These are phyloP conservation scores for Poecilia latipinna DNA, from an alignment of 2,113 vertebrate genomes.

Conservation along the genomic window DNA sequence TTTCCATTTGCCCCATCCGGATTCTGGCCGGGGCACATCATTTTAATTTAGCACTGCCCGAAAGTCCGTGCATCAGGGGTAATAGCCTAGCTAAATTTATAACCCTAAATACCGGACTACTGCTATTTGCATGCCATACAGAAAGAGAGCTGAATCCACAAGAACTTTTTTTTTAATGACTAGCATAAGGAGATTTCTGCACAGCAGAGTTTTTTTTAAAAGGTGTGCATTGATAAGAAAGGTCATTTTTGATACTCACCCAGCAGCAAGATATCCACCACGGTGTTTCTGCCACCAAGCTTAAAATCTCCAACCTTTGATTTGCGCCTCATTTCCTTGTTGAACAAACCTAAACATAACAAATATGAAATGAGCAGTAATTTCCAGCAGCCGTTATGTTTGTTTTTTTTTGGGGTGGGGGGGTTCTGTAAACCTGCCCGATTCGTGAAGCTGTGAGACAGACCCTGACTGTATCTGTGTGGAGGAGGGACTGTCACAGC, in stretches of 20 bases:
- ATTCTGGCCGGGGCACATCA: slow-evolving; percentile 33
- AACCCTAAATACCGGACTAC: slow-evolving; percentile 19
- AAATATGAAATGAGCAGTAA: background rate
- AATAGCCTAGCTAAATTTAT: slow-evolving; percentile 34
- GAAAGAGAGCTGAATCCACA: background rate
- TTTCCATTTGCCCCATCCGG: slow-evolving; percentile 35
- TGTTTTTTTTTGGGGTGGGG: too few relatives aligned
- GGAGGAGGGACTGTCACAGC: slow-evolving; percentile 27
- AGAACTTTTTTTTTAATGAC: background rate
- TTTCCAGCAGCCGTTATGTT: background rate
- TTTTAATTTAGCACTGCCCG: slow-evolving; percentile 42
- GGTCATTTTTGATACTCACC: slow-evolving; percentile 56
- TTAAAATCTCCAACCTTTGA: slow-evolving; percentile 9
- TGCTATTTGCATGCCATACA: slow-evolving; percentile 34
- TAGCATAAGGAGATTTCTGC: background rate
- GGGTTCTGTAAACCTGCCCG: slow-evolving; percentile 1
- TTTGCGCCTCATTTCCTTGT: background rate
- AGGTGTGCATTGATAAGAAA: background rate
- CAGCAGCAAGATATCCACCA: slow-evolving; percentile 40
- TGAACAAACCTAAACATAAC: background rate
- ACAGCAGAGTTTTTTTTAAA: background rate
- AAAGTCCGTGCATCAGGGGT: slow-evolving; percentile 32
- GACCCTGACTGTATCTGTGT: slow-evolving; percentile 3
- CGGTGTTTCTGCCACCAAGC: slow-evolving; percentile 42
- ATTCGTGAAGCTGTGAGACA: background rate